Evolutionary conservation across 2,888 invertebrate genomes (phyloP).

Genomic region (Notodromas monacha): DNA sequence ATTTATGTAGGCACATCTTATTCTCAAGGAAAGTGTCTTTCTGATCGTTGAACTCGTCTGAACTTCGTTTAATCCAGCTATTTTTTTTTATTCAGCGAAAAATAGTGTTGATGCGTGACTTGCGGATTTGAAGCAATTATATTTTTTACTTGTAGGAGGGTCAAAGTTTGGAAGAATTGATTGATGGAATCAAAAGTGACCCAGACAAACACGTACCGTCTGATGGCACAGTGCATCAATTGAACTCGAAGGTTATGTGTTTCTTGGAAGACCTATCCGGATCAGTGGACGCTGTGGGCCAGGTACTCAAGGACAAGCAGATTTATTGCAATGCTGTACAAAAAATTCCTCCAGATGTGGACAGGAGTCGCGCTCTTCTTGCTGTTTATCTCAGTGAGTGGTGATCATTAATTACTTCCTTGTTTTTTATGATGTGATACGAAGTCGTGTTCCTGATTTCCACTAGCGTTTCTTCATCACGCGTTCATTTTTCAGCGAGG

Average conservation of each 20-base stretch:
- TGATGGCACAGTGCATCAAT: slow-evolving; percentile 90
- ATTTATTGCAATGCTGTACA: not conserved
- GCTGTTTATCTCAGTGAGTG: slow-evolving; percentile 28
- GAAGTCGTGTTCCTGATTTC: no score
- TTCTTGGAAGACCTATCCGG: slow-evolving; percentile 41
- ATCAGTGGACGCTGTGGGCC: slow-evolving; percentile 37
- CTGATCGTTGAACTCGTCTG: no score
- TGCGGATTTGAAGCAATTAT: not conserved
- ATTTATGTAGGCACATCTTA: no score
- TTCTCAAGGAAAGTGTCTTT: no score
- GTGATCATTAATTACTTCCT: not conserved
- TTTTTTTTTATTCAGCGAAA: no score
- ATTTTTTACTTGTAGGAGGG: no score
- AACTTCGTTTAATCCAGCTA: no score
- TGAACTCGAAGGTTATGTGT: slow-evolving; percentile 49
- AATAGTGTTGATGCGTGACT: no score
- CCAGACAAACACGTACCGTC: slow-evolving; percentile 37
- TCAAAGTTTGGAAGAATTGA: slow-evolving; percentile 43
- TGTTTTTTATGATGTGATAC: not conserved
- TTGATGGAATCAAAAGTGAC: slow-evolving; percentile 44
- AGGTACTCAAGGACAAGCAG: not conserved
- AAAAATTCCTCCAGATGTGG: not conserved
- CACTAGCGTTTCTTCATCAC: slow-evolving; percentile 9
- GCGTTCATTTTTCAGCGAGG: slow-evolving; percentile 30
- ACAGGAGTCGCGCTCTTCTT: slow-evolving; percentile 8